Evolutionary conservation across 2,888 invertebrate genomes (phyloP), one percentile per base, ranked within the genome.

Genomic region (Panopea generosa): DNA sequence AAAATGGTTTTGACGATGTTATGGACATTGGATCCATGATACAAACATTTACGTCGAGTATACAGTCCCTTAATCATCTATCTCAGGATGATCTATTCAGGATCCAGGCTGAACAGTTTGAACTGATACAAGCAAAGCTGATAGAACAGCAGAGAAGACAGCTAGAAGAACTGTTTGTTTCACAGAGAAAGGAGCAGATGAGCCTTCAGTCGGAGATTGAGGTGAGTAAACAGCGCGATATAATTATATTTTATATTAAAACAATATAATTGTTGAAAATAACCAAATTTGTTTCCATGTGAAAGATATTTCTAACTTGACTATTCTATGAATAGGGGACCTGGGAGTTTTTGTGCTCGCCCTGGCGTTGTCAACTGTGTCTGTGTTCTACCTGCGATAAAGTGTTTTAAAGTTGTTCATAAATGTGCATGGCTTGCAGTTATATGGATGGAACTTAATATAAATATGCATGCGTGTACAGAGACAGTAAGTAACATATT

Each of bases 81-180:
- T 81, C 85, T 1, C 86, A 87, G 68, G 86, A 85, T 18, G 86
- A 89, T 26, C 27, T 88, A 11, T 75, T 88, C 26, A 60, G 78
- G 20, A 75, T 87, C 22, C 90, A 90, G 56, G 69, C 85, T 38
- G 81, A 85, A 53, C 85, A 89, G 68, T 90, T 91, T 84, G 87
- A 91, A 55, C 55, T 77, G 18, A 66, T 87, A 55, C 82, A 85
- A 14, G 77, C 86, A 53, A 86, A 87, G 82, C 81, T 90, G 85
- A 87, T 89, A 85, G 94, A 94, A 40, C 94, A 95, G 77, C 96
- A 96, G 87, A 94, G 95, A 7, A 75, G 79, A 16, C 89, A 90
- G 47, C 81, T 90, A 49, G 90, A 89, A 74, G 88, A 88, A 50
- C 74, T 90, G 59, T 89, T 90, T 84, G 84, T 89, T 2, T 73